These are phyloP conservation scores for Drosophila anomelani DNA, from an alignment of 2,888 invertebrate genomes.

Conservation along the genomic window DNA sequence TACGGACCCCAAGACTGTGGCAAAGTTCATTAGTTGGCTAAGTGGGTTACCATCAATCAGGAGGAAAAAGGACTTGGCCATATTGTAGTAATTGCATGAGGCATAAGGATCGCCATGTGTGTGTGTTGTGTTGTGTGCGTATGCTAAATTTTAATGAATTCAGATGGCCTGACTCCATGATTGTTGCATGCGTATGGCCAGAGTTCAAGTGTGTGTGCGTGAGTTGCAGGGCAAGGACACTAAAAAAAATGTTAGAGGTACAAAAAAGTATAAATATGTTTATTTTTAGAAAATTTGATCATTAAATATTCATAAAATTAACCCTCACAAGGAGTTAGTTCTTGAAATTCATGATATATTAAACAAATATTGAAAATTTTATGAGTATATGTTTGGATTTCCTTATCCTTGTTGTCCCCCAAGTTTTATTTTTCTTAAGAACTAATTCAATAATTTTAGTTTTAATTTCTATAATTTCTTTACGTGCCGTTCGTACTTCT, in stretches of 20 bases:
- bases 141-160: slow-evolving; percentile 72
- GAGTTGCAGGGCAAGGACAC: slow-evolving; percentile 25
- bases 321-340: too few relatives aligned
- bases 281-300: too few relatives aligned
- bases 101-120: slow-evolving; percentile 34
- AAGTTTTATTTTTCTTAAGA: too few relatives aligned
- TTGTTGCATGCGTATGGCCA: slow-evolving; percentile 36
- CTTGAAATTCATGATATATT: background rate
- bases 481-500: slow-evolving; percentile 31
- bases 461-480: background rate
- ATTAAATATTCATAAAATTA: too few relatives aligned
- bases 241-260: background rate
- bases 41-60: slow-evolving; percentile 56
- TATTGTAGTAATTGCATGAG: slow-evolving; percentile 46
- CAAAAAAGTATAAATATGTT: too few relatives aligned
- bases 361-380: too few relatives aligned
- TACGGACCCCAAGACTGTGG: slow-evolving; percentile 49
- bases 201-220: slow-evolving; percentile 23
- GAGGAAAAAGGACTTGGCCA: slow-evolving; percentile 20
- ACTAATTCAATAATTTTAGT: too few relatives aligned
- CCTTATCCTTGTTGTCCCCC: too few relatives aligned
- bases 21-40: slow-evolving; percentile 69
- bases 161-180: slow-evolving; percentile 48
- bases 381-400: too few relatives aligned
- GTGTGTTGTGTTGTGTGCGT: too few relatives aligned